Evolutionary conservation across 2,888 invertebrate species (phyloP).

Genomic region (Muscina levida): DNA sequence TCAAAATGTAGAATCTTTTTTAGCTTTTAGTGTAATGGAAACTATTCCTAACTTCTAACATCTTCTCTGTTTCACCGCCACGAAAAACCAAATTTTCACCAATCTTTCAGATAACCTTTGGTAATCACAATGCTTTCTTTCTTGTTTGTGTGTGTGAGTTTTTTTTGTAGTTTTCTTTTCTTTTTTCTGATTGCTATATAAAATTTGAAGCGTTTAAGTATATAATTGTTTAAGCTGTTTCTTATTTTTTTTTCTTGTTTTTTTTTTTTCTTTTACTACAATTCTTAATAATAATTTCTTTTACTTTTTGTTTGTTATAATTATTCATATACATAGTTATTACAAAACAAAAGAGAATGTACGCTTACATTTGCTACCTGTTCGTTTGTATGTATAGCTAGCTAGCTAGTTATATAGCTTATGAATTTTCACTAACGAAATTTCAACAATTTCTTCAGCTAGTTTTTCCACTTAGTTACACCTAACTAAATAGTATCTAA

Average conservation of each 20-base stretch:
- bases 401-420: not conserved
- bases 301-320: constrained; percentile 44
- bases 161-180: too few species aligned
- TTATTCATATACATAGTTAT: constrained; percentile 27
- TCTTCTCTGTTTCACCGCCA: too few species aligned
- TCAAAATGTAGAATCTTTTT: too few species aligned
- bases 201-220: constrained; percentile 63
- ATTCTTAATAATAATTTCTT: constrained; percentile 48
- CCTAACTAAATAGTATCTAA: constrained; percentile 18
- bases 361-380: constrained; percentile 25
- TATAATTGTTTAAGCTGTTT: constrained; percentile 59
- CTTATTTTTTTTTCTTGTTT: constrained; percentile 49
- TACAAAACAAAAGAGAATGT: constrained; percentile 54
- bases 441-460: constrained; percentile 5
- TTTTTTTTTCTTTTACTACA: constrained; percentile 59
- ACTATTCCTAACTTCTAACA: too few species aligned
- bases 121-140: constrained; percentile 17
- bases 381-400: constrained; percentile 39
- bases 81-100: too few species aligned
- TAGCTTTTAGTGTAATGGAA: too few species aligned
- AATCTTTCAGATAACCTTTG: too few species aligned
- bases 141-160: constrained; percentile 41
- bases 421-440: constrained; percentile 38
- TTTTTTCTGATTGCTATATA: too few species aligned
- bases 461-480: constrained; percentile 13